phyloP scores from a whole-genome alignment of 2,797 vertebrate species.

The Brotula barbata region DNA sequence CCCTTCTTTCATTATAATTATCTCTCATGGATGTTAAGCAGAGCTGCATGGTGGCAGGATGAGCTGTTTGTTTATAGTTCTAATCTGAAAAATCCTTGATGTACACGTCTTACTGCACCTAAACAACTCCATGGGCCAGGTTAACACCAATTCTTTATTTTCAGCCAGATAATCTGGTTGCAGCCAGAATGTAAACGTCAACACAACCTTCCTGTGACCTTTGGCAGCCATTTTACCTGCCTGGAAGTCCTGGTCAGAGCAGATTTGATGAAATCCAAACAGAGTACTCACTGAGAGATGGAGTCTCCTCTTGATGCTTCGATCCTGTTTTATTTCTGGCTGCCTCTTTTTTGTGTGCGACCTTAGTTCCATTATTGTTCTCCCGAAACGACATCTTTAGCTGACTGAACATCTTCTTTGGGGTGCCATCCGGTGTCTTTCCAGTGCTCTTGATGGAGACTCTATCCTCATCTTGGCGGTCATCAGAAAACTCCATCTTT shows the following conservation, averaged over 20 bases:
- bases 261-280: background rate
- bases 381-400: constrained; percentile 21
- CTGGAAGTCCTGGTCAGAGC: background rate
- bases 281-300: constrained; percentile 70
- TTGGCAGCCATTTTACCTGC: constrained; percentile 13
- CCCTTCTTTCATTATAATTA: too few relatives aligned
- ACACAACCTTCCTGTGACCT: constrained; percentile 33
- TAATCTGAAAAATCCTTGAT: too few relatives aligned
- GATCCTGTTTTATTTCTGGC: background rate
- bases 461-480: constrained; percentile 24
- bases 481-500: constrained; percentile 2
- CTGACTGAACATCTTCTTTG: constrained; percentile 28
- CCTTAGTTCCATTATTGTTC: constrained; percentile 40
- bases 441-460: constrained; percentile 23
- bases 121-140: too few relatives aligned
- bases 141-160: too few relatives aligned
- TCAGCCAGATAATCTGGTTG: background rate
- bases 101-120: too few relatives aligned
- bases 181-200: too few relatives aligned
- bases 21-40: too few relatives aligned
- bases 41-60: too few relatives aligned
- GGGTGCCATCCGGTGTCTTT: background rate
- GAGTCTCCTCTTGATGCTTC: background rate
- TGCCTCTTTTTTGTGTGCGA: background rate
- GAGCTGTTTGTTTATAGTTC: too few relatives aligned